phyloP scores from a whole-genome alignment of 1,140 invertebrate genomes.

The Drosophila obscura region DNA sequence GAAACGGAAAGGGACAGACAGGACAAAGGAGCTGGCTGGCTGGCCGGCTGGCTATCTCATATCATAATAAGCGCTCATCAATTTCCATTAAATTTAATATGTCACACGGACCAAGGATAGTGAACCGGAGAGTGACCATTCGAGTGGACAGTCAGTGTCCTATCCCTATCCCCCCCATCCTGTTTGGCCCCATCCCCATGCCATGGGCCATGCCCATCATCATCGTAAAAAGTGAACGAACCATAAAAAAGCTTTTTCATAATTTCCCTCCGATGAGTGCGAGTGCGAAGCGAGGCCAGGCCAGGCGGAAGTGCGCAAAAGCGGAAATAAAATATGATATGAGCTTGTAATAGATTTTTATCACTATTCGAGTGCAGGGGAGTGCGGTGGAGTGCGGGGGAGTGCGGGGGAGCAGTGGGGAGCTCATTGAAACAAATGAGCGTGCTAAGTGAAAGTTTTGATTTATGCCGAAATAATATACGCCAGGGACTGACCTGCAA shows the following conservation, averaged over 20 bases:
- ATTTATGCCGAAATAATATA: constrained; percentile 81
- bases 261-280: constrained; percentile 48
- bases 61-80: constrained; percentile 82
- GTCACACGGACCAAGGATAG: constrained; percentile 49
- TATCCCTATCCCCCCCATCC: background rate
- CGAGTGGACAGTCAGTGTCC: no score
- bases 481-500: constrained; percentile 57
- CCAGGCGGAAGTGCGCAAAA: constrained; percentile 40
- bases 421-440: constrained; percentile 79
- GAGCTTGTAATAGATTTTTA: constrained; percentile 82
- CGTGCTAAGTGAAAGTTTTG: constrained; percentile 82
- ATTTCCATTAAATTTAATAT: constrained; percentile 83
- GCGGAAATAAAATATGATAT: constrained; percentile 81
- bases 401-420: constrained; percentile 3
- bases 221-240: constrained; percentile 72
- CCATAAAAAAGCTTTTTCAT: constrained; percentile 82
- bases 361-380: constrained; percentile 61
- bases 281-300: constrained; percentile 3
- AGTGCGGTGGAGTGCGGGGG: background rate
- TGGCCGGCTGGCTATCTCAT: constrained; percentile 63
- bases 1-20: constrained; percentile 4
- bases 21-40: constrained; percentile 38
- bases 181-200: no score
- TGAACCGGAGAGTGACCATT: constrained; percentile 11
- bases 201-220: constrained; percentile 45